Evolutionary conservation across 37 sponge, comb jelly and placozoan species (phyloP), one percentile per base, ranked within the genome.

Genomic region (Spongilla lacustris): DNA sequence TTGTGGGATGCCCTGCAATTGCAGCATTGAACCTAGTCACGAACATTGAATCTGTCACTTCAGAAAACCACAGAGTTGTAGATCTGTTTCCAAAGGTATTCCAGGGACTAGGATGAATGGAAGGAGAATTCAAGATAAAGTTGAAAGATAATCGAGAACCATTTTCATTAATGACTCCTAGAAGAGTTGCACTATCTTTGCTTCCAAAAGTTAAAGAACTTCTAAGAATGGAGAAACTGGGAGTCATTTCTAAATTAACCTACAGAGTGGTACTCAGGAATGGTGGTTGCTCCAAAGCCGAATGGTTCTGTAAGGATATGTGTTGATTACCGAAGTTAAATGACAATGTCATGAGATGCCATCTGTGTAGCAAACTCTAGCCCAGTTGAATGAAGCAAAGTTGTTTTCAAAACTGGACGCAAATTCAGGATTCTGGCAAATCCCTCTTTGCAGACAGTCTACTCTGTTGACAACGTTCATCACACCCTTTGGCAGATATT

Each of bases 391-490:
- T 36, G 72, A 38, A n/a, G 71, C 68, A 2, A 75, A 50, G 37
- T 24, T 36, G 26, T 84, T 84, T 73, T 75, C 76, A 46, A 84
- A 84, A 75, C 77, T 84, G 21, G 76, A 84, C 34, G 77, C 34
- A 28, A 78, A 86, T 48, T 78, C 84, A 86, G 78, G 86, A 12
- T 86, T 86, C 28, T 86, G 86, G 71, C 70, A 86, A 66, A 71
- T 86, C 12, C 32, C 50, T 70, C 70, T 86, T 11, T 69, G 37
- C 22, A 34, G 28, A n/a, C 68, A 78, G 30, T 78, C 70, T 41
- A 33, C 86, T 23, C 66, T 83, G 24, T 73, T 83, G 24, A 73
- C 50, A 5, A 81, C 70, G 8, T 81, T 81, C 69, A 69, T 81
- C 38, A 81, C 82, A 22, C 82, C 82, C 0, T 83, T 83, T 35